Percentiles rank a stretch among this genome's conserved stretches.
Evolutionary conservation across 2,888 invertebrate genomes (phyloP).

Genomic region (Spilarctia lutea): DNA sequence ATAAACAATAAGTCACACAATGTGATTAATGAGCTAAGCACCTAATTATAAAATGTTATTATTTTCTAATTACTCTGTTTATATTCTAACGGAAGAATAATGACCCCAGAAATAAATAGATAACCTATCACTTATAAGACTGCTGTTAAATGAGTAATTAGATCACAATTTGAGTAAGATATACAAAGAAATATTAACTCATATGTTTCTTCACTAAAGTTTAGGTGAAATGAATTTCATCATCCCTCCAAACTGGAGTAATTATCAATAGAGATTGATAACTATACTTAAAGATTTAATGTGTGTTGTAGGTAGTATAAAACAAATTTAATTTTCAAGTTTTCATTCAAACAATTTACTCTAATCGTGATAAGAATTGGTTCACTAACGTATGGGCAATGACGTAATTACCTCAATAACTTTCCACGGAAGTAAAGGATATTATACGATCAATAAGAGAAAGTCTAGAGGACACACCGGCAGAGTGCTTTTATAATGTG

Average conservation of each 20-base stretch:
- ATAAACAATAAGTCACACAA: background rate
- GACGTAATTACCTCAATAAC: no score
- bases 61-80: conserved; percentile 2
- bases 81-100: background rate
- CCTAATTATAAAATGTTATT: background rate
- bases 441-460: no score
- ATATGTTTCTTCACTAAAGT: background rate
- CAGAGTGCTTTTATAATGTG: no score
- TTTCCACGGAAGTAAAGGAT: no score
- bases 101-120: conserved; percentile 2
- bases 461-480: no score
- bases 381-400: background rate
- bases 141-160: background rate
- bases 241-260: background rate
- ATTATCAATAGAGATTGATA: no score
- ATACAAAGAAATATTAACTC: background rate
- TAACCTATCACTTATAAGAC: background rate
- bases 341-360: background rate
- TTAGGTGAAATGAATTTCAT: background rate
- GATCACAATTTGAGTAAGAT: background rate
- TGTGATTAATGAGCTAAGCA: background rate
- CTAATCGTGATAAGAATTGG: background rate
- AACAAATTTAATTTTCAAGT: no score
- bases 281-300: no score
- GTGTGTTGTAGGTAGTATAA: no score